A percentile compares a stretch with the other conserved stretches of the same genome.
Conservation (phyloP, 2,797 vertebrate species). For the Varecia variegata region DNA sequence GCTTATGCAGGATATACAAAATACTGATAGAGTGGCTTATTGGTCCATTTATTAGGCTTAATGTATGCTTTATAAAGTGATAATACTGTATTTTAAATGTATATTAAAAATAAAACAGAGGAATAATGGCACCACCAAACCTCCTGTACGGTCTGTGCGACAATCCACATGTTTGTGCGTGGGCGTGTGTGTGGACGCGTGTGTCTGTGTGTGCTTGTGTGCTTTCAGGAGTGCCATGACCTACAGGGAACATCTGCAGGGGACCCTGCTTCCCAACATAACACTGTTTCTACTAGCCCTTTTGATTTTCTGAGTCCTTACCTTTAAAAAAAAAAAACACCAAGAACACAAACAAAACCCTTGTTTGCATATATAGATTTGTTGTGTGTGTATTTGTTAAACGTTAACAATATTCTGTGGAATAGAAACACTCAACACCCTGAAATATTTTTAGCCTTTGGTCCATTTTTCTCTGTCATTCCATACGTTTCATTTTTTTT, state of each 20-base stretch:
- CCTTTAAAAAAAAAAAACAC: slow-evolving; percentile 5
- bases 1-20: slow-evolving; percentile 81
- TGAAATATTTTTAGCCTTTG: neutral
- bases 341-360: neutral
- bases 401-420: neutral
- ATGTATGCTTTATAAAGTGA: slow-evolving; percentile 81
- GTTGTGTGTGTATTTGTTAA: neutral
- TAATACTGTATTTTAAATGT: slow-evolving; percentile 81
- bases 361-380: slow-evolving; percentile 52
- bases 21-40: slow-evolving; percentile 83
- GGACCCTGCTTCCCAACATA: neutral
- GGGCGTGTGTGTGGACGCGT: neutral
- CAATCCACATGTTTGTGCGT: neutral
- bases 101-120: slow-evolving; percentile 54
- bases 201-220: slow-evolving; percentile 61
- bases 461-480: neutral
- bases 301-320: slow-evolving; percentile 40
- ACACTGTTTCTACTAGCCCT: slow-evolving; percentile 69
- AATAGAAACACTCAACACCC: neutral
- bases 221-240: slow-evolving; percentile 67
- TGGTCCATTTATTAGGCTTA: slow-evolving; percentile 83
- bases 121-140: slow-evolving; percentile 48
- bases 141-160: slow-evolving; percentile 62
- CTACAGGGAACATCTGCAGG: neutral
- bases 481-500: neutral